Evolutionary conservation across 2,113 vertebrate genomes (phyloP).

Genomic region (Nothoprocta pentlandii): DNA sequence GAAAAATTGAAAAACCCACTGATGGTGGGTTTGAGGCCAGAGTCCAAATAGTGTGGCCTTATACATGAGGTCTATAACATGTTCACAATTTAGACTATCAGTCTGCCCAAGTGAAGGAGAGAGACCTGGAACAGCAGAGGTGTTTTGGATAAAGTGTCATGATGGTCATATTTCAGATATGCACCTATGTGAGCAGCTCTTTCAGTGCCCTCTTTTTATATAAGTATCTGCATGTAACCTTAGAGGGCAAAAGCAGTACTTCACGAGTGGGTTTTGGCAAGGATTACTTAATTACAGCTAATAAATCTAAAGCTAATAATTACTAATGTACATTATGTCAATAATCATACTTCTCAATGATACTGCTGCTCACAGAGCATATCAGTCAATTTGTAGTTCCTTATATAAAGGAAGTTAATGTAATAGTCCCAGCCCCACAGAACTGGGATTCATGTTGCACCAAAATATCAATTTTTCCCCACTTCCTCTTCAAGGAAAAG

Average conservation of each 20-base stretch:
- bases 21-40: not conserved
- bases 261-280: not conserved
- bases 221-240: not conserved
- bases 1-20: not conserved
- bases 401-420: not conserved
- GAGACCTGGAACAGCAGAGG: not conserved
- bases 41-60: not conserved
- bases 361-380: not conserved
- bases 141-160: not conserved
- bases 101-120: not conserved
- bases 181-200: not conserved
- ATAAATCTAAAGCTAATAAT: not conserved
- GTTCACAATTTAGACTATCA: not conserved
- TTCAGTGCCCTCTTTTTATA: not conserved
- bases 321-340: fast-evolving
- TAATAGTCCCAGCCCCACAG: not conserved
- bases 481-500: not conserved
- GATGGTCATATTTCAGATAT: not conserved
- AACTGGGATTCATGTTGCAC: not conserved
- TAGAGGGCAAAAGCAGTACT: not conserved
- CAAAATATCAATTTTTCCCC: fast-evolving
- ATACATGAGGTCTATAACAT: not conserved
- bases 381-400: not conserved
- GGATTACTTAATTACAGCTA: not conserved
- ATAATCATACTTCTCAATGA: not conserved